phyloP scores from a whole-genome alignment of 1,140 invertebrate genomes.

The Drosophila repletoides region DNA sequence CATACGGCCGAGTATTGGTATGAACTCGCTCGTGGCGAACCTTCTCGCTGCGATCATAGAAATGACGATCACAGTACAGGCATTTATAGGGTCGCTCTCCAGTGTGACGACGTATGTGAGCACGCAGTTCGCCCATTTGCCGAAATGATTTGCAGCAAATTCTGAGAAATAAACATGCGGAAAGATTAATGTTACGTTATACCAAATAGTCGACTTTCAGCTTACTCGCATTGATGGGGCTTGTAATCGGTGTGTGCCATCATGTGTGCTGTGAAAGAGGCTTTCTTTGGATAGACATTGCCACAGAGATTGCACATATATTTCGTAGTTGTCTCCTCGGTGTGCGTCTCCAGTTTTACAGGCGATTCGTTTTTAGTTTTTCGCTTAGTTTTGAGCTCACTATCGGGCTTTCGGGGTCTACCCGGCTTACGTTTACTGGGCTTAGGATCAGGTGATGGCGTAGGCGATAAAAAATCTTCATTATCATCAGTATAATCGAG shows the following conservation, averaged over 20 bases:
- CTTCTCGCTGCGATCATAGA: slow-evolving; percentile 73
- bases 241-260: slow-evolving; percentile 64
- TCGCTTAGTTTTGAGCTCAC: slow-evolving; percentile 47
- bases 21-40: slow-evolving; percentile 82
- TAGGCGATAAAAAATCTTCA: slow-evolving; percentile 35
- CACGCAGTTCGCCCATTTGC: slow-evolving; percentile 67
- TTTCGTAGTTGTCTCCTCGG: neutral
- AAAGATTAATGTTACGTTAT: neutral
- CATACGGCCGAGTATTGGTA: slow-evolving; percentile 85
- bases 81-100: slow-evolving; percentile 75
- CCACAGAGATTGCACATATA: slow-evolving; percentile 67
- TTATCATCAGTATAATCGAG: slow-evolving; percentile 30
- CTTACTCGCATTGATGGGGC: slow-evolving; percentile 76
- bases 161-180: slow-evolving; percentile 33
- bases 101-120: slow-evolving; percentile 72
- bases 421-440: slow-evolving; percentile 38
- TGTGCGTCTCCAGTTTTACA: neutral
- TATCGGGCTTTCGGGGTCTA: slow-evolving; percentile 51
- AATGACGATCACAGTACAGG: slow-evolving; percentile 66
- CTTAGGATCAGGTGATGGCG: slow-evolving; percentile 32
- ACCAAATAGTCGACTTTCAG: neutral
- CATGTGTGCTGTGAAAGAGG: slow-evolving; percentile 60
- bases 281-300: slow-evolving; percentile 61
- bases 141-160: slow-evolving; percentile 70
- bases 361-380: slow-evolving; percentile 17